Conservation (phyloP, 2,113 vertebrate genomes). For the Rissa tridactyla region DNA sequence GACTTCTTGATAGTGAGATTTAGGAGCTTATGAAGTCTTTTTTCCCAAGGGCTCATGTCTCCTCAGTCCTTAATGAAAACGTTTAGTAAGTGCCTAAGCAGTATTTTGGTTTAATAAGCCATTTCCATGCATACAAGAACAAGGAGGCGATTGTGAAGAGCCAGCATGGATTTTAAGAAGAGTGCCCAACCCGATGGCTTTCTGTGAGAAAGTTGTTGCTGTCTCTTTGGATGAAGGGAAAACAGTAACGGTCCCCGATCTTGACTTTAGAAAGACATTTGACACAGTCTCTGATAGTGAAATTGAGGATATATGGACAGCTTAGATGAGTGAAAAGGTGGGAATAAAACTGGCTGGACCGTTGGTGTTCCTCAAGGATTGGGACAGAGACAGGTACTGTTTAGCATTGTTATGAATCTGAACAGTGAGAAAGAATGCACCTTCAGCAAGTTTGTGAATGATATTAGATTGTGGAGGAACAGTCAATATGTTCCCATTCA, state of each 20-base stretch:
- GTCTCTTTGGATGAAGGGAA: not conserved
- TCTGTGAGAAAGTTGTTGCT: accelerated
- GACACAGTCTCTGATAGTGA: not conserved
- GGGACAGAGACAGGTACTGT: not conserved
- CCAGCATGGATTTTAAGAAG: not conserved
- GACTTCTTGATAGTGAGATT: not conserved
- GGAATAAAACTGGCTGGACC: not conserved
- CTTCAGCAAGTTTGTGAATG: not conserved
- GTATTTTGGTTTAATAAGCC: not conserved
- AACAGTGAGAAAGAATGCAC: not conserved
- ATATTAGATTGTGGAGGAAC: not conserved
- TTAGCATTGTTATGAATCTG: not conserved
- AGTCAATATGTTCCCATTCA: not conserved
- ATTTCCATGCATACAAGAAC: not conserved
- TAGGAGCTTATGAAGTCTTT: not conserved
- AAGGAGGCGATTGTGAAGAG: not conserved
- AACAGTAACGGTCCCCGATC: not conserved
- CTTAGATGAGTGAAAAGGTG: not conserved
- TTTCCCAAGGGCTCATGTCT: not conserved
- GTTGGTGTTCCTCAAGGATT: not conserved
- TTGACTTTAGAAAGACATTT: not conserved
- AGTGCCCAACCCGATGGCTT: not conserved
- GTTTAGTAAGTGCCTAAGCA: not conserved
- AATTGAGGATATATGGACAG: not conserved
- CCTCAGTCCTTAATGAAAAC: not conserved